Evolutionary conservation across 92 coral and sea anemone genomes (phyloP).

Genomic region (Blastomussa wellsi): DNA sequence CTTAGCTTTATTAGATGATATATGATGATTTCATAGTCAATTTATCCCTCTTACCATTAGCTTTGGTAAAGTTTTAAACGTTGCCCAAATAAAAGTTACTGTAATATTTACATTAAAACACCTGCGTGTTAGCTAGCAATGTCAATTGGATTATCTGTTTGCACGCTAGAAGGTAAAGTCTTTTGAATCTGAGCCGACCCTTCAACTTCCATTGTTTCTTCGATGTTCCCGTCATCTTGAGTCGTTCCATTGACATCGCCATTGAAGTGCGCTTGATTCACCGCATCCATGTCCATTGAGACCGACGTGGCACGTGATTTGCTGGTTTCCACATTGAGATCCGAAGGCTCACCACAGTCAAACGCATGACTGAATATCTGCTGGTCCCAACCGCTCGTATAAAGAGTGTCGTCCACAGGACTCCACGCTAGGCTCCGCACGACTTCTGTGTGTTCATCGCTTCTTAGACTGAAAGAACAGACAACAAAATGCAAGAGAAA

Average conservation of each 20-base stretch:
- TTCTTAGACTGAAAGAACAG: constrained; percentile 69
- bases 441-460: constrained; percentile 88
- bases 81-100: neutral
- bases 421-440: constrained; percentile 97
- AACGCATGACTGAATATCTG: constrained; percentile 78
- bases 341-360: constrained; percentile 63
- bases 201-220: constrained; percentile 81
- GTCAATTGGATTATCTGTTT: constrained; percentile 17
- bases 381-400: constrained; percentile 95
- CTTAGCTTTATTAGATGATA: neutral
- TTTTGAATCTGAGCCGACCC: constrained; percentile 24
- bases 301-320: constrained; percentile 84
- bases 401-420: constrained; percentile 87
- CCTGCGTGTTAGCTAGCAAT: constrained; percentile 48
- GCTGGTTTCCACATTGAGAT: constrained; percentile 83
- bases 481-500: neutral
- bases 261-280: constrained; percentile 52
- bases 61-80: neutral
- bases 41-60: neutral
- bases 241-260: constrained; percentile 50
- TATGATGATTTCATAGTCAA: neutral
- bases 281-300: constrained; percentile 71
- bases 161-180: constrained; percentile 17
- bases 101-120: neutral
- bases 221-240: constrained; percentile 48